Conservation (phyloP, 2,113 vertebrate genomes). For the Ploceus nigricollis region DNA sequence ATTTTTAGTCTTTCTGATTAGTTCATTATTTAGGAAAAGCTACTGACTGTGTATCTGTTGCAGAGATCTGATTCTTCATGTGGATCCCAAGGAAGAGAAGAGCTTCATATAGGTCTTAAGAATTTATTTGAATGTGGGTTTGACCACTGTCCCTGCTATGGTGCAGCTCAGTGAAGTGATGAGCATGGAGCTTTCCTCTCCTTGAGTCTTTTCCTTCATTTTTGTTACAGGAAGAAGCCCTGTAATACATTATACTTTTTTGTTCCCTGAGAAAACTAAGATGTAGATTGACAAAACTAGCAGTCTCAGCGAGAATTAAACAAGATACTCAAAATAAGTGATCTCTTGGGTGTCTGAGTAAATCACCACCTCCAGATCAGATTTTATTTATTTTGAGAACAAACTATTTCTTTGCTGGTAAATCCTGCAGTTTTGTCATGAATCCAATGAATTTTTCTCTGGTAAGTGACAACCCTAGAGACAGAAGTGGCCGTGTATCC, state of each 20-base stretch:
- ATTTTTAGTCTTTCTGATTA: slow-evolving; percentile 63
- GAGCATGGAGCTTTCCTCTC: neutral
- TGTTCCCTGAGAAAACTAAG: neutral
- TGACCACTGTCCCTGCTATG: neutral
- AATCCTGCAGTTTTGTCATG: slow-evolving; percentile 43
- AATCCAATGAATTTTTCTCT: slow-evolving; percentile 36
- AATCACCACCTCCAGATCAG: slow-evolving; percentile 51
- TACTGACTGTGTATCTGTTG: slow-evolving; percentile 24
- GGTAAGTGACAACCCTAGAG: slow-evolving; percentile 8
- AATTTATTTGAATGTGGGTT: neutral
- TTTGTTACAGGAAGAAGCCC: neutral
- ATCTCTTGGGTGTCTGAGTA: slow-evolving; percentile 54
- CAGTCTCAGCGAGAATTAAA: slow-evolving; percentile 48
- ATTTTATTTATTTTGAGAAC: slow-evolving; percentile 64
- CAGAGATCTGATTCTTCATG: neutral
- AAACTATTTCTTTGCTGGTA: slow-evolving; percentile 49
- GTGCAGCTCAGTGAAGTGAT: neutral
- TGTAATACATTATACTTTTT: neutral
- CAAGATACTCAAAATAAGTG: slow-evolving; percentile 15
- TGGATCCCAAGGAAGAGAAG: neutral
- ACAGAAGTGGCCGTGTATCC: neutral
- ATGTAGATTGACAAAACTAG: slow-evolving; percentile 33
- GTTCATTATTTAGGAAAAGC: slow-evolving; percentile 46
- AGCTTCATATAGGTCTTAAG: neutral
- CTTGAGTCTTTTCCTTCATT: neutral